Evolutionary conservation across 2,797 vertebrate genomes (phyloP).

Genomic region (Diglossa cyanea): DNA sequence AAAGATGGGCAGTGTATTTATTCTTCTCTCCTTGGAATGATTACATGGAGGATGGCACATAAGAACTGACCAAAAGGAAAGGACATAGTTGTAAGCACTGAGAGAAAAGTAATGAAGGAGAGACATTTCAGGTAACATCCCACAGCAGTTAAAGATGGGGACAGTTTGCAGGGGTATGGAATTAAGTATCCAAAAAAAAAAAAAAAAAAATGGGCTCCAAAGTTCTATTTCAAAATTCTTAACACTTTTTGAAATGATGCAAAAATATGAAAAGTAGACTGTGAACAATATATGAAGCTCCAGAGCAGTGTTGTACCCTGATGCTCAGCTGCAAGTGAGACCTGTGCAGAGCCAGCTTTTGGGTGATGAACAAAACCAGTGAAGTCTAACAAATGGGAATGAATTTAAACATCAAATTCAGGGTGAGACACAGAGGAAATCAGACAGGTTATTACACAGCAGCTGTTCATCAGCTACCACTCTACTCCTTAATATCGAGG

Average conservation of each 20-base stretch:
- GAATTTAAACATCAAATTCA: neutral
- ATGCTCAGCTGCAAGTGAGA: neutral
- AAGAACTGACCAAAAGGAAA: neutral
- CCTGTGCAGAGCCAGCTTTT: neutral
- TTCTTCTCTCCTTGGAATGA: neutral
- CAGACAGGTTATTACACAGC: neutral
- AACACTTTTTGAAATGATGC: neutral
- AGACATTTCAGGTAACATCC: neutral
- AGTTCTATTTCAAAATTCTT: neutral
- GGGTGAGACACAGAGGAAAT: neutral
- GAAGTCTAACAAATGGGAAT: neutral
- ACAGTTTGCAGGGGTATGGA: neutral
- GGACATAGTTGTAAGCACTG: neutral
- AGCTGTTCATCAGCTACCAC: neutral
- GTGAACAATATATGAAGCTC: neutral
- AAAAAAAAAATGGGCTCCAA: neutral
- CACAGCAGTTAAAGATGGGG: neutral
- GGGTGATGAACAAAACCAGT: neutral
- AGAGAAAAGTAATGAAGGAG: neutral
- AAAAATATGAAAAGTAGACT: neutral
- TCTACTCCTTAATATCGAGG: neutral
- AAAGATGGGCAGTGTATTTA: neutral
- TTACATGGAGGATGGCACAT: fast-evolving
- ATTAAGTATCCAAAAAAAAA: neutral
- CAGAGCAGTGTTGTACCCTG: neutral